Conservation (phyloP, 1,140 invertebrate genomes). For the Drosophila mojavensis region DNA sequence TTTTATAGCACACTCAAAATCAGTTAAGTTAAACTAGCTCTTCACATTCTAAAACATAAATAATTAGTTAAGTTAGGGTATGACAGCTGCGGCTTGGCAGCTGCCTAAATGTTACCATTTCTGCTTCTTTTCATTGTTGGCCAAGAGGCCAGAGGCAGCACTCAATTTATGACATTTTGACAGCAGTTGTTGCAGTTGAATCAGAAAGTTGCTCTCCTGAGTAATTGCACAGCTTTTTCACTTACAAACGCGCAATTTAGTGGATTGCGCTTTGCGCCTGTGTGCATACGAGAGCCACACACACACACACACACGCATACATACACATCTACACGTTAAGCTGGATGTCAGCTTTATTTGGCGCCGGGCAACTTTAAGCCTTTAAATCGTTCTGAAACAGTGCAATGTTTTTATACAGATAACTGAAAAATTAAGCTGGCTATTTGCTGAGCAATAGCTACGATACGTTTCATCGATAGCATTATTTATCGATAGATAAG, state of each 20-base stretch:
- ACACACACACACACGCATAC: neutral
- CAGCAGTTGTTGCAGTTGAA: constrained; percentile 81
- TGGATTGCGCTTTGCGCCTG: constrained; percentile 58
- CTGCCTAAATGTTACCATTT: constrained; percentile 14
- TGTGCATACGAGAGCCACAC: constrained; percentile 17
- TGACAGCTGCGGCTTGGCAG: constrained; percentile 5
- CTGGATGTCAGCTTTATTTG: neutral
- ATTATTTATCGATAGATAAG: neutral
- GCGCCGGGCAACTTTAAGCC: constrained; percentile 11
- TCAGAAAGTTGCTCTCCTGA: constrained; percentile 77
- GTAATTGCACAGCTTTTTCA: constrained; percentile 79
- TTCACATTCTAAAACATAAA: neutral
- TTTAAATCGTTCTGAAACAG: neutral
- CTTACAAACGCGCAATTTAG: constrained; percentile 75
- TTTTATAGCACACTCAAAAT: too few relatives aligned
- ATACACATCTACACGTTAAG: neutral
- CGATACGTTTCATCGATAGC: neutral
- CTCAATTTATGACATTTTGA: constrained; percentile 82
- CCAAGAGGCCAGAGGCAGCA: constrained; percentile 25
- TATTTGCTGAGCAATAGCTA: neutral
- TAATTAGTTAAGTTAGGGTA: constrained; percentile 17
- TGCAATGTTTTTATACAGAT: neutral
- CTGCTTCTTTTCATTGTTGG: constrained; percentile 43
- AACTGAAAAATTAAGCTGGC: neutral
- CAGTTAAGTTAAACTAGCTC: neutral